phyloP scores from a whole-genome alignment of 1,140 invertebrate genomes.

The Lutraria rhynchaena region DNA sequence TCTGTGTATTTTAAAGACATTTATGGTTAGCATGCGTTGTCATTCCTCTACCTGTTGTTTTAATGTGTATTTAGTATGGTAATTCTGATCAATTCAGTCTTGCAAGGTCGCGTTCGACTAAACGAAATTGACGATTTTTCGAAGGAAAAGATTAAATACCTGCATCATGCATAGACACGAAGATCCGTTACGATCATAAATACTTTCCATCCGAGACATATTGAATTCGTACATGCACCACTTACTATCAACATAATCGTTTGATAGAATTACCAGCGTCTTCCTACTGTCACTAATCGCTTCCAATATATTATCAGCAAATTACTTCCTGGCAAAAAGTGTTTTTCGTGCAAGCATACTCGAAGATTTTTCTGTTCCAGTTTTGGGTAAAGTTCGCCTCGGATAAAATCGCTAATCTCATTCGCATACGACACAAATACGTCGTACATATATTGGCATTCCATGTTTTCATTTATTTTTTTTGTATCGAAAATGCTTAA shows the following conservation, averaged over 20 bases:
- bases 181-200: slow-evolving; percentile 3
- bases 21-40: too few relatives aligned
- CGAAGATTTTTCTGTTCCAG: slow-evolving; percentile 54
- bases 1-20: too few relatives aligned
- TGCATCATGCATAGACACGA: too few relatives aligned
- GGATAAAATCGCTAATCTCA: slow-evolving; percentile 60
- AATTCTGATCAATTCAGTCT: too few relatives aligned
- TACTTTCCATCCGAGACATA: slow-evolving; percentile 67
- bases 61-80: too few relatives aligned
- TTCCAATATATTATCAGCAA: slow-evolving; percentile 85
- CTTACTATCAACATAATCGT: slow-evolving; percentile 85
- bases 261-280: slow-evolving; percentile 85
- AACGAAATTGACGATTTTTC: too few relatives aligned
- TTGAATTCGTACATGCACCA: slow-evolving; percentile 88
- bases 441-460: slow-evolving; percentile 61
- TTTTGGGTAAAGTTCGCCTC: slow-evolving; percentile 4
- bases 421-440: slow-evolving; percentile 67
- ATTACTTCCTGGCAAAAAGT: slow-evolving; percentile 72
- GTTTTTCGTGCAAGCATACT: slow-evolving; percentile 64
- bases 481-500: not conserved
- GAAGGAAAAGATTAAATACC: too few relatives aligned
- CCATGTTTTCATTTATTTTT: not conserved
- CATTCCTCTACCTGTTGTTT: too few relatives aligned
- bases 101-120: too few relatives aligned
- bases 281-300: slow-evolving; percentile 85